Conservation (phyloP, 2,797 vertebrate species). For the Paguma larvata region DNA sequence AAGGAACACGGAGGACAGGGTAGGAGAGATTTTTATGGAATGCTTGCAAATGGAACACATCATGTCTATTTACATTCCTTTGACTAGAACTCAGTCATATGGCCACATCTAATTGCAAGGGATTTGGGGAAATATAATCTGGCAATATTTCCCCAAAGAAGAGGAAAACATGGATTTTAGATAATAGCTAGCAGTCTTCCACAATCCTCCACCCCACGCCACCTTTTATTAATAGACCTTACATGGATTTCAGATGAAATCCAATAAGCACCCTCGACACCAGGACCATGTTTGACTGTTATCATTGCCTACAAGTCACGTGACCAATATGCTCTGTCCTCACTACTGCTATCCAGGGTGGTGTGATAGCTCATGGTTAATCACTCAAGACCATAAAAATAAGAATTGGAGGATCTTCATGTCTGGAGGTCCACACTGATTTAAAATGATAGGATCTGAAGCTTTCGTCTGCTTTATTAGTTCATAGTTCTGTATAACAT, state of each 20-base stretch:
- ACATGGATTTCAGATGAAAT: not conserved
- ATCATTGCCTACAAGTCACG: not conserved
- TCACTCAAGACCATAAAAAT: not conserved
- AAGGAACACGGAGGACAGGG: not conserved
- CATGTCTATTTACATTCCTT: not conserved
- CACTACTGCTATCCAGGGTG: not conserved
- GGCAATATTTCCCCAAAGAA: not conserved
- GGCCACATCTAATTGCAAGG: not conserved
- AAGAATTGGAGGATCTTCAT: not conserved
- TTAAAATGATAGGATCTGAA: not conserved
- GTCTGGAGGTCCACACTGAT: not conserved
- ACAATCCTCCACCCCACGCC: not conserved
- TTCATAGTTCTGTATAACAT: not conserved
- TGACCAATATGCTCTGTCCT: not conserved
- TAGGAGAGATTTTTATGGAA: not conserved
- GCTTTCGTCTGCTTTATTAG: conserved; percentile 19
- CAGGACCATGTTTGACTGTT: not conserved
- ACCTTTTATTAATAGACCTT: not conserved
- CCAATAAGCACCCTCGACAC: not conserved
- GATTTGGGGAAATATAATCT: not conserved
- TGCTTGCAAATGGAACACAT: not conserved
- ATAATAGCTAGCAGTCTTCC: not conserved
- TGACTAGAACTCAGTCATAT: not conserved
- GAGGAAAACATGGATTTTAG: not conserved
- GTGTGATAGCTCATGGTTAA: not conserved